These are phyloP conservation scores for Triplophysa dalaica DNA, from an alignment of 2,113 vertebrate genomes.

Conservation along the genomic window DNA sequence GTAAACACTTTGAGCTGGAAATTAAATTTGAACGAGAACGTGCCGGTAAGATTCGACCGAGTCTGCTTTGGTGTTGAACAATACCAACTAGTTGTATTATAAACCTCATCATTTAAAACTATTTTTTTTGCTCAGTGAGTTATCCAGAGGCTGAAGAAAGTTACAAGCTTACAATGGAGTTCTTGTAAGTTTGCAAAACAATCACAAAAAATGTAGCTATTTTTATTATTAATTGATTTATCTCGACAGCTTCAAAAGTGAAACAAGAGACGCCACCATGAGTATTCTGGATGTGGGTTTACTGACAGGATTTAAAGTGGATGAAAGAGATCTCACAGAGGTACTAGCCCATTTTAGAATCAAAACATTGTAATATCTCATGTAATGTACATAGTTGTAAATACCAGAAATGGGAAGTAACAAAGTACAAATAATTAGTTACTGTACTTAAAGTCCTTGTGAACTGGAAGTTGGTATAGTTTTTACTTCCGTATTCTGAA, in stretches of 20 bases:
- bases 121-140: not conserved
- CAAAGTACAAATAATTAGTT: no score
- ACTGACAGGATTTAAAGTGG: constrained; percentile 62
- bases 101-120: no score
- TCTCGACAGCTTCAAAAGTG: constrained; percentile 31
- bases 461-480: no score
- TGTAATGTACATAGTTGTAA: no score
- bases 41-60: not conserved
- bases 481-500: no score
- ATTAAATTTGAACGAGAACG: constrained; percentile 17
- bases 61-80: no score
- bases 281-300: constrained; percentile 64
- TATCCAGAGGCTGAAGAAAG: constrained; percentile 20
- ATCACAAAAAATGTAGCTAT: no score
- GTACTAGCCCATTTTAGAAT: constrained; percentile 33
- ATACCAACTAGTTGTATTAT: no score
- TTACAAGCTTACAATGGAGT: constrained; percentile 33
- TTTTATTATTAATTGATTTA: no score
- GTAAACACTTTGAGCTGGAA: constrained; percentile 75
- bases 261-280: constrained; percentile 62
- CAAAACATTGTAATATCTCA: no score
- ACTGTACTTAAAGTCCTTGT: no score
- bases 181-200: constrained; percentile 29
- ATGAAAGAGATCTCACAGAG: constrained; percentile 56
- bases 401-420: no score